Evolutionary conservation across 1,140 invertebrate species (phyloP).

Genomic region (Metopolophium dirhodum): DNA sequence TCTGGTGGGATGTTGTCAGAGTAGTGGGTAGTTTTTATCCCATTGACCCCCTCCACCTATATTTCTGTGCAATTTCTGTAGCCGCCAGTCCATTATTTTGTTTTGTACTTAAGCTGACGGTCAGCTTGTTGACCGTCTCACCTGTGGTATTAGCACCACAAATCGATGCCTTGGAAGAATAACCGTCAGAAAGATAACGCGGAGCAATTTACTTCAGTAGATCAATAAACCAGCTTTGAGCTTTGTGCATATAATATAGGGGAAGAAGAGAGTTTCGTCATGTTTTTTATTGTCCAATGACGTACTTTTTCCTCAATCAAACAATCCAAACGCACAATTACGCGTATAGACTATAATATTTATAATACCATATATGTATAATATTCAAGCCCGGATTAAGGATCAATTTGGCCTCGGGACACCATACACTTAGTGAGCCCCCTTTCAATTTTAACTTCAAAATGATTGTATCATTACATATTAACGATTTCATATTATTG

Average conservation of each 20-base stretch:
- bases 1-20: no score
- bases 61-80: no score
- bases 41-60: no score
- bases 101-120: not conserved
- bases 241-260: not conserved
- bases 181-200: not conserved
- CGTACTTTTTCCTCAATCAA: not conserved
- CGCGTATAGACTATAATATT: not conserved
- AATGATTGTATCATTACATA: no score
- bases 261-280: not conserved
- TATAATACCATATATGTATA: no score
- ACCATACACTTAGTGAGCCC: no score
- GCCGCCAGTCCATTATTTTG: no score
- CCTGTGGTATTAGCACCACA: not conserved
- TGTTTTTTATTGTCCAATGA: not conserved
- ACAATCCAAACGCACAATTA: not conserved
- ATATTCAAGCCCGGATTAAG: no score
- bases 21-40: no score
- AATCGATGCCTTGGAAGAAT: slow-evolving; percentile 1
- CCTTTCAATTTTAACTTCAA: no score
- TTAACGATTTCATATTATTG: no score
- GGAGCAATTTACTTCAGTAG: not conserved
- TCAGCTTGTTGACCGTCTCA: not conserved
- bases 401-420: no score
- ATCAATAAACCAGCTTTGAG: not conserved